Evolutionary conservation across 2,797 vertebrate species (phyloP), one percentile per base, ranked within the genome.

Genomic region (Pangasius mekongensis): DNA sequence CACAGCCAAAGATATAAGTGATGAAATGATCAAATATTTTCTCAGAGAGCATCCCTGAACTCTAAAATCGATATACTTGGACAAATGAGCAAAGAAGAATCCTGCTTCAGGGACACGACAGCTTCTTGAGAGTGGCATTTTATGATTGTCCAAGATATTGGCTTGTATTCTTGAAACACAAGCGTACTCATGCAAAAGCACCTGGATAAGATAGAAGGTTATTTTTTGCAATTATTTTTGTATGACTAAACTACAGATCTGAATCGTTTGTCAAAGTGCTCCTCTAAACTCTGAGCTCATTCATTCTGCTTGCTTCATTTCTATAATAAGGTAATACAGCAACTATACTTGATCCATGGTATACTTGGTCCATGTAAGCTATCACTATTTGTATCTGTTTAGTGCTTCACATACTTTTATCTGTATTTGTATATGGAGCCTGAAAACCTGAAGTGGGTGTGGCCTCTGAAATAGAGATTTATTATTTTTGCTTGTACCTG

Each of bases 51-150:
- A 80, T 80, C 77, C 8, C 47, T 47, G 64, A n/a, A 33, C 78
- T 43, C 69, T 86, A 69, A 64, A 88, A 87, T 89, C 85, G 77
- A 73, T 89, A 73, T 71, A 33, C 62, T 88, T 39, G 77, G 73
- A 83, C 91, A 84, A 74, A 83, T 90, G 56, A 77, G 73, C 64
- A 87, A 86, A 90, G 66, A 58, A 67, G 84, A 60, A 74, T 49
- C 10, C 16, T 24, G 80, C 66, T 74, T 84, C 49, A 54, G 87
- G 83, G 78, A 64, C 64, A 54, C 30, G 82, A 49, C 30, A 36
- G 64, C 49, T 47, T 64, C 52, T 30, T 2, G 24, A 71, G 33
- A 30, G 58, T 54, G 64, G 82, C n/a, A 33, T 86, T 86, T 82
- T 82, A 54, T 89, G 84, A 89, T 82, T 64, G 76, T 18, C 54